A percentile compares a stretch with the other conserved stretches of the same genome.
These are phyloP conservation scores for Amaurobius ferox DNA, from an alignment of 2,888 invertebrate genomes.

Conservation along the genomic window DNA sequence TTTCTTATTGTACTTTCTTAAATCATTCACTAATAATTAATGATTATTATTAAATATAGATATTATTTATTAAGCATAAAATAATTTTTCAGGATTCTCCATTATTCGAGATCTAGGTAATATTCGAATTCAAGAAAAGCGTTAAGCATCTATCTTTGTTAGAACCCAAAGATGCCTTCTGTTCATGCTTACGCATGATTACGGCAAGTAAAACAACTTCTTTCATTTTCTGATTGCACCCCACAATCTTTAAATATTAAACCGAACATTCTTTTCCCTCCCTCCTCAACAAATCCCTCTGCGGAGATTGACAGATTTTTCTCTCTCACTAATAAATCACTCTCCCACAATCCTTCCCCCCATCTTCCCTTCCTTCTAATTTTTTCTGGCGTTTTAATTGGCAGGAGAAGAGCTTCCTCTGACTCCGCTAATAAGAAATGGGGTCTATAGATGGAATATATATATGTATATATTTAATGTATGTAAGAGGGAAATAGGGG, in stretches of 20 bases:
- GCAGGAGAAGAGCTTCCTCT: slow-evolving; percentile 20
- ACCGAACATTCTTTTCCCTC: neutral
- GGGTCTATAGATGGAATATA: slow-evolving; percentile 20
- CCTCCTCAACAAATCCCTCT: neutral
- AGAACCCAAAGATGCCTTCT: too few species aligned
- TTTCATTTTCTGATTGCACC: too few species aligned
- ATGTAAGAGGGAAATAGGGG: neutral
- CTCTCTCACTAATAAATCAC: slow-evolving; percentile 10
- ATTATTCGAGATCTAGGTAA: too few species aligned
- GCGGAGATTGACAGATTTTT: slow-evolving; percentile 6
- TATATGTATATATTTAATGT: slow-evolving; percentile 10
- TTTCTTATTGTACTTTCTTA: too few species aligned
- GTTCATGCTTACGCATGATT: too few species aligned
- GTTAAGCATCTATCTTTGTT: too few species aligned
- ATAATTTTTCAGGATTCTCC: too few species aligned
- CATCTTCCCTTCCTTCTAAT: neutral
- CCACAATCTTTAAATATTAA: slow-evolving; percentile 14
- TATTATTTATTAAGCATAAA: too few species aligned
- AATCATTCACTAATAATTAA: too few species aligned
- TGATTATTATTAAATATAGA: too few species aligned
- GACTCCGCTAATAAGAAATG: slow-evolving; percentile 35
- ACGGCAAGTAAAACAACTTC: too few species aligned
- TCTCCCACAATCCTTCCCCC: neutral
- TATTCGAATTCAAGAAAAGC: too few species aligned
- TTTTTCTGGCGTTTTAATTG: slow-evolving; percentile 46